These are phyloP conservation scores for Brachyrhaphis roseni DNA, from an alignment of 2,797 vertebrate genomes.

Conservation along the genomic window DNA sequence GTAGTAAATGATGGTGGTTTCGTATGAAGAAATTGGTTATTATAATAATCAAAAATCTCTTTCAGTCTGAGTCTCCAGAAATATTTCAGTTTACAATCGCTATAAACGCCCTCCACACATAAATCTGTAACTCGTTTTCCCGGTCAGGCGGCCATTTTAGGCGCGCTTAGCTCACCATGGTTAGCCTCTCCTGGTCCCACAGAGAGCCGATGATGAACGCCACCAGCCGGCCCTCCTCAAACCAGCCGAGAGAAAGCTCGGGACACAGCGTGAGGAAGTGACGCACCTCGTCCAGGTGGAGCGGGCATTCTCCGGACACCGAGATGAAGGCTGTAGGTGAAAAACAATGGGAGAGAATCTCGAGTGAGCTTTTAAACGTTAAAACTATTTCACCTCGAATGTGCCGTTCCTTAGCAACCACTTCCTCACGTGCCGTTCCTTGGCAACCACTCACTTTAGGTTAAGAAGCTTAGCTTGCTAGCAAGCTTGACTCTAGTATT, in stretches of 20 bases:
- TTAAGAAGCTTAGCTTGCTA: constrained; percentile 3
- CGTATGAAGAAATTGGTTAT: no score
- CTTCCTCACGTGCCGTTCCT: neutral
- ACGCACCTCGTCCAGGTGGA: constrained; percentile 89
- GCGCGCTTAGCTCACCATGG: constrained; percentile 85
- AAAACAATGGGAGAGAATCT: neutral
- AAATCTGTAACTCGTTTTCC: neutral
- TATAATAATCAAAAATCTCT: no score
- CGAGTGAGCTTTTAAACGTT: neutral
- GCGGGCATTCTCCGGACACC: constrained; percentile 91
- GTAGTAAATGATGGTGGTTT: no score
- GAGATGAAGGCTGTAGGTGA: constrained; percentile 88
- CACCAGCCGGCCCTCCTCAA: constrained; percentile 91
- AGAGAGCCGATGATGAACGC: constrained; percentile 95
- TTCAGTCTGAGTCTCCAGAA: no score
- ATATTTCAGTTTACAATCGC: no score
- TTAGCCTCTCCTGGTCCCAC: constrained; percentile 92
- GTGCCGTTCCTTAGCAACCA: neutral
- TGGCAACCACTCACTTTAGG: neutral
- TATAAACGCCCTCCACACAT: no score
- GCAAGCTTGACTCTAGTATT: neutral
- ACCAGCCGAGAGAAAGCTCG: constrained; percentile 95
- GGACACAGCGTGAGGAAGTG: constrained; percentile 94
- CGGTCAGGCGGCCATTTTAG: constrained; percentile 71
- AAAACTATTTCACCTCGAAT: neutral